Percentiles rank a stretch among this genome's conserved stretches.
Conservation (phyloP, 2,797 vertebrate species). For the Xerus rutilus region DNA sequence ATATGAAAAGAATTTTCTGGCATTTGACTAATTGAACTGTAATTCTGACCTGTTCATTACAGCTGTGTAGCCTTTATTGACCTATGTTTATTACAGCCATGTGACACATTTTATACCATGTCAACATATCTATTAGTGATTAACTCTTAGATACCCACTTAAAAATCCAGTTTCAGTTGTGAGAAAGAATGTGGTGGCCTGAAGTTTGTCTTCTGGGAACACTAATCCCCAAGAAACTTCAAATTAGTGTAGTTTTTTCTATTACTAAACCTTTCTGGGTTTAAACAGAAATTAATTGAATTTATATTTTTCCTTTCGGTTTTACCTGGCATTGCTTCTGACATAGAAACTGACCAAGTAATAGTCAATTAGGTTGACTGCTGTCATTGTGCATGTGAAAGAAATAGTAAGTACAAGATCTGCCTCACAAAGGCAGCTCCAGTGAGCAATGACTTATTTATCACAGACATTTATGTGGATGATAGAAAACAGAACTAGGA, state of each 20-base stretch:
- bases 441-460: conserved; percentile 67
- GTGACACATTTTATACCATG: conserved; percentile 19
- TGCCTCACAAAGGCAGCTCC: conserved; percentile 60
- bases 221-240: not conserved
- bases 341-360: conserved; percentile 61
- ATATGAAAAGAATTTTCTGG: conserved; percentile 61
- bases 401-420: conserved; percentile 35
- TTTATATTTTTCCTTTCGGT: conserved; percentile 60
- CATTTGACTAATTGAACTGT: conserved; percentile 66
- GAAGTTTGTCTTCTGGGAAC: not conserved
- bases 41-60: conserved; percentile 30
- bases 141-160: not conserved
- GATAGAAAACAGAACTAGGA: conserved; percentile 62
- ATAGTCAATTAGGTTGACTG: conserved; percentile 66
- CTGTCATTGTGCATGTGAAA: conserved; percentile 20
- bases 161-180: not conserved
- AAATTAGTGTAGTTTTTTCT: not conserved
- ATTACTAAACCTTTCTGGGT: not conserved
- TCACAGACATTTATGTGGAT: conserved; percentile 55
- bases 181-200: not conserved
- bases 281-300: conserved; percentile 33
- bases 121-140: conserved; percentile 27
- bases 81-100: not conserved
- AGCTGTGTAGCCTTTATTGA: not conserved
- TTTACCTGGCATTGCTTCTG: conserved; percentile 48